Conservation (phyloP, 1,140 invertebrate species). For the Xylocopa sonorina region DNA sequence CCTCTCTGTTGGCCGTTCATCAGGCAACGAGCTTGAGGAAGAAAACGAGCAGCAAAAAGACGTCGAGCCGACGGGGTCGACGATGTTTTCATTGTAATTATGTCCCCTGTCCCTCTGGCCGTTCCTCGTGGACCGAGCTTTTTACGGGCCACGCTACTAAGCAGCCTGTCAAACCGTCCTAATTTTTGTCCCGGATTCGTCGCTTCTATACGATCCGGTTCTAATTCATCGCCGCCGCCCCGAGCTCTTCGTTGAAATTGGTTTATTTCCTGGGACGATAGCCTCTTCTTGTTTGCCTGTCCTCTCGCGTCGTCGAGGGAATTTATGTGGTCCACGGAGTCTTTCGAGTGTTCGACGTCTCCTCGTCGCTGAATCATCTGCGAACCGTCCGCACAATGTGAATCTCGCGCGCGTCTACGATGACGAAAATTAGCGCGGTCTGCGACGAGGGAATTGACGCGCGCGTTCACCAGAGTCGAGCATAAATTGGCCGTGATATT, state of each 20-base stretch:
- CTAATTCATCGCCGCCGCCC: not conserved
- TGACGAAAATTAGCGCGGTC: too few species aligned
- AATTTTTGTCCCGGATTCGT: constrained; percentile 48
- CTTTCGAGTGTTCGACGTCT: too few species aligned
- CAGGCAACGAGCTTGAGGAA: constrained; percentile 44
- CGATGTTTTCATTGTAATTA: constrained; percentile 80
- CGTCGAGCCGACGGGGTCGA: constrained; percentile 69
- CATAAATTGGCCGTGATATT: not conserved
- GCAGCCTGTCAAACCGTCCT: constrained; percentile 63
- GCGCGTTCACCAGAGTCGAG: too few species aligned
- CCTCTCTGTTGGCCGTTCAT: constrained; percentile 49
- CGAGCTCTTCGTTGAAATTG: not conserved
- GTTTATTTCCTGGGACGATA: not conserved
- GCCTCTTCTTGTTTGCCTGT: not conserved
- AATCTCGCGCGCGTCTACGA: too few species aligned
- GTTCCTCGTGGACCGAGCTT: constrained; percentile 38
- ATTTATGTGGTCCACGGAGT: too few species aligned
- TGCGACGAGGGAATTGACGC: too few species aligned
- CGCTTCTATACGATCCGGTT: constrained; percentile 5
- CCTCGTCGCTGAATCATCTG: too few species aligned
- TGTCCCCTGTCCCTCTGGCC: constrained; percentile 48
- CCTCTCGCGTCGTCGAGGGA: not conserved
- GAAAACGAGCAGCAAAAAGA: constrained; percentile 63
- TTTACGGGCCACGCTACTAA: constrained; percentile 56
- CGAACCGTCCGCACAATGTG: too few species aligned